Evolutionary conservation across 2,113 vertebrate species (phyloP).

Genomic region (Sinocyclocheilus anophthalmus): DNA sequence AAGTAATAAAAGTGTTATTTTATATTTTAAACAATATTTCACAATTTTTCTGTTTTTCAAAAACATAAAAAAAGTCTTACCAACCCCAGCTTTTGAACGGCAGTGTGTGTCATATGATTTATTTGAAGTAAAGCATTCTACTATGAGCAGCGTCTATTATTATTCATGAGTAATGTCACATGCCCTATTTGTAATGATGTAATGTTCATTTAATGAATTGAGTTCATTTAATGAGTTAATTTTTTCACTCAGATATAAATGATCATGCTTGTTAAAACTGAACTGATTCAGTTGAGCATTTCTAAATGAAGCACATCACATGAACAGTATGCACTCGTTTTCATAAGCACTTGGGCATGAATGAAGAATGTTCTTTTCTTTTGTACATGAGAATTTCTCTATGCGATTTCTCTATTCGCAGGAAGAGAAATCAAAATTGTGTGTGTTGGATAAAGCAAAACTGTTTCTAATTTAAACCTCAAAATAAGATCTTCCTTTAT

Average conservation of each 20-base stretch:
- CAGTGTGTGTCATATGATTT: background rate
- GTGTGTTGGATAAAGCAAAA: background rate
- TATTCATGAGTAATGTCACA: constrained; percentile 40
- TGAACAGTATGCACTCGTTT: background rate
- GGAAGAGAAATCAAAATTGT: background rate
- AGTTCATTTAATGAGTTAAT: background rate
- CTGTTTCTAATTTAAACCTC: background rate
- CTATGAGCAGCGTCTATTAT: background rate
- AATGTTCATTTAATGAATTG: constrained; percentile 31
- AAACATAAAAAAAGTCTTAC: too few relatives aligned
- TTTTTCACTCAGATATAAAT: constrained; percentile 37
- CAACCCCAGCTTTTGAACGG: background rate
- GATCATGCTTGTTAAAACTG: constrained; percentile 29
- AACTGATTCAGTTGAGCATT: constrained; percentile 17
- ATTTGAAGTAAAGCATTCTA: background rate
- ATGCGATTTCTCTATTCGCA: background rate
- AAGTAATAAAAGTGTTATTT: too few relatives aligned
- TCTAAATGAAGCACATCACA: constrained; percentile 12
- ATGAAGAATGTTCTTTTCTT: background rate
- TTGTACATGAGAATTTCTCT: background rate
- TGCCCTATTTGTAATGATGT: constrained; percentile 43
- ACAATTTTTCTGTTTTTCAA: background rate
- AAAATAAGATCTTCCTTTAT: background rate
- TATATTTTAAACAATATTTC: background rate
- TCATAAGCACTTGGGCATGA: constrained; percentile 24